Base-by-base conservation (phyloP, 2,113 vertebrate species). In the Protobothrops flavoviridis region DNA sequence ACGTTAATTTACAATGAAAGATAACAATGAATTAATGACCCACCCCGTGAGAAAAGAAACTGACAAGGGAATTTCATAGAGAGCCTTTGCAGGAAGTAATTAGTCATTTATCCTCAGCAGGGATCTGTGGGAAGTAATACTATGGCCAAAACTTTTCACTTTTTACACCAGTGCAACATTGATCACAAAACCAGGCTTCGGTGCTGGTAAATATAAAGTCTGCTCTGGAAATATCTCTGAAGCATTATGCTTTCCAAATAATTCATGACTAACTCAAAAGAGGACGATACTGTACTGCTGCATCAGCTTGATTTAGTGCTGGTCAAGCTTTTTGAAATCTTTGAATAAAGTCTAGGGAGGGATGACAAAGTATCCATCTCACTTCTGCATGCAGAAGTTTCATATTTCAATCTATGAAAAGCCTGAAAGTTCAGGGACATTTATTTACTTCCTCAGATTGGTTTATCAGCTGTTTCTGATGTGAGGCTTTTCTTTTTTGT, bases 301-400 rank as follows among this genome's bases (percentile, higher is more conserved):
- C 45, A 24, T 74, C 43, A 26, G 23, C 52, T 74, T 89, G 92
- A 92, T 92, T 92, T 89, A 92, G 50, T 57, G 61, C 92, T 90
- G 56, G 45, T 61, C 21, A 85, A 85, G 56, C 88, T 64, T 74
- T 90, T 64, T 53, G 74, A 90, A 57, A 90, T 93, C 29, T 39
- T 43, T 52, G 55, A 90, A 87, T 90, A 85, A 87, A 33, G 56
- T 48, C 56, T 33, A 15, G 55, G 53, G 69, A 15, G 11, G 56
- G 56, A 92, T 45, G 87, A 90, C 56, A 89, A 89, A 94, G 56
- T 85, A 53, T 50, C 17, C 45, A 64, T 86, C 69, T 94, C 81
- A 59, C 52, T 91, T 90, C 43, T 64, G 87, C 48, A 89, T 26
- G 23, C 53, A 23, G 39, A 74, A 23, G 55, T 33, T 93, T 90